phyloP scores from a whole-genome alignment of 1,140 invertebrate species.

The Belonocnema kinseyi region DNA sequence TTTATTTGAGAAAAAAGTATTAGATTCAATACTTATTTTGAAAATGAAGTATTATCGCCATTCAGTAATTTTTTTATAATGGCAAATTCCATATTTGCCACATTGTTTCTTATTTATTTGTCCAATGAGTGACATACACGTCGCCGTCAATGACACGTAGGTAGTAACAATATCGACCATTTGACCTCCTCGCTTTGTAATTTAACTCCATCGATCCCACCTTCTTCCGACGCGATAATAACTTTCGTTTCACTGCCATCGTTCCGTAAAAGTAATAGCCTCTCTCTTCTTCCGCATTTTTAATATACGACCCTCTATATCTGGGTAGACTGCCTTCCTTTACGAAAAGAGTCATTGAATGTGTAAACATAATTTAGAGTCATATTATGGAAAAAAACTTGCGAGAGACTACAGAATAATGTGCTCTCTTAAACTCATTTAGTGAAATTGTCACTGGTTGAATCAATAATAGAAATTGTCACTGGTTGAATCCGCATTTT shows the following conservation, averaged over 20 bases:
- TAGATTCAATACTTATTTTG: too few species aligned
- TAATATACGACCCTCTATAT: constrained; percentile 38
- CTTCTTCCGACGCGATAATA: constrained; percentile 60
- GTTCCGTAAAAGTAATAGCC: constrained; percentile 55
- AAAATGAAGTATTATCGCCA: background rate
- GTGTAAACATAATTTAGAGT: background rate
- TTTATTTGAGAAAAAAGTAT: too few species aligned
- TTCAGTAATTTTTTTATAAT: background rate
- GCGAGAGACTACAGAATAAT: too few species aligned
- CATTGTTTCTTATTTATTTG: constrained; percentile 29
- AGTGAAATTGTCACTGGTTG: too few species aligned
- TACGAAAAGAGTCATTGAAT: background rate
- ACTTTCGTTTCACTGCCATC: constrained; percentile 57
- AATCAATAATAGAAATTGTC: too few species aligned
- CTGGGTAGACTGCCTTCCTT: background rate
- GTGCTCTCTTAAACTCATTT: too few species aligned
- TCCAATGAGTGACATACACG: constrained; percentile 54
- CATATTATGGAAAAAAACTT: too few species aligned
- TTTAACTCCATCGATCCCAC: constrained; percentile 58
- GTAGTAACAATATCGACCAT: constrained; percentile 56
- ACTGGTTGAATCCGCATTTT: too few species aligned
- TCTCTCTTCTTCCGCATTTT: constrained; percentile 55
- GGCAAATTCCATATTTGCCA: background rate
- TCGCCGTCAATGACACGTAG: constrained; percentile 56
- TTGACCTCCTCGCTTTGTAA: constrained; percentile 58